Percentiles rank a stretch among this genome's conserved stretches.
These are phyloP conservation scores for Gyps fulvus DNA, from an alignment of 2,113 vertebrate species.

Conservation along the genomic window DNA sequence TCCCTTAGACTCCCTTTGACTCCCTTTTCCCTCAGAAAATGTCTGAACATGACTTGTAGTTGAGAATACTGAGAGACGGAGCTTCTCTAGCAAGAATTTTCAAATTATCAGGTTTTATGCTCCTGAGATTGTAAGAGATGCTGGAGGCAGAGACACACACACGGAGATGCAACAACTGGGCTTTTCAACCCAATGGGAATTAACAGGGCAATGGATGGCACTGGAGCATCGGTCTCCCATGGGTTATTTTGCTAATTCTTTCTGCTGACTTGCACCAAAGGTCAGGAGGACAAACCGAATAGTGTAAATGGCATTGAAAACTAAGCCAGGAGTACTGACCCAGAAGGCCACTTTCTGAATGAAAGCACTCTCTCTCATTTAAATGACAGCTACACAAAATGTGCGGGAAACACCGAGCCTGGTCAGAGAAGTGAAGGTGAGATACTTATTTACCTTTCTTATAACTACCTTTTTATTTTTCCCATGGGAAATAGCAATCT, in stretches of 20 bases:
- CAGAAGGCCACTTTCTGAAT: background rate
- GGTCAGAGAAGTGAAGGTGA: background rate
- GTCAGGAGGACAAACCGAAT: background rate
- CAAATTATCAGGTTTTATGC: background rate
- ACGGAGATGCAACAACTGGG: background rate
- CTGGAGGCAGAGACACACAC: background rate
- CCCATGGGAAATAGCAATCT: background rate
- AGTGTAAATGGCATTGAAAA: background rate
- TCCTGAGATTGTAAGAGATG: background rate
- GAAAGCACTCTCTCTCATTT: background rate
- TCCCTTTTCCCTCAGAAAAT: background rate
- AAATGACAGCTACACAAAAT: background rate
- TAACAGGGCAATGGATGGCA: background rate
- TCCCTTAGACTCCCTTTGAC: background rate
- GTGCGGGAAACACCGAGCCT: background rate
- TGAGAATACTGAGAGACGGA: background rate
- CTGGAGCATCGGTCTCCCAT: accelerated
- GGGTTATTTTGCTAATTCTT: background rate
- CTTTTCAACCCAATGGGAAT: background rate
- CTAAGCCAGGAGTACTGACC: background rate
- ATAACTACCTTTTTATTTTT: background rate
- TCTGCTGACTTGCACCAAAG: background rate
- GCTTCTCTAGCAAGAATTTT: background rate
- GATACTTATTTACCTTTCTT: background rate
- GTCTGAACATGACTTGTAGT: background rate